Conservation (phyloP, 1,140 invertebrate genomes). For the Lucilia cuprina region DNA sequence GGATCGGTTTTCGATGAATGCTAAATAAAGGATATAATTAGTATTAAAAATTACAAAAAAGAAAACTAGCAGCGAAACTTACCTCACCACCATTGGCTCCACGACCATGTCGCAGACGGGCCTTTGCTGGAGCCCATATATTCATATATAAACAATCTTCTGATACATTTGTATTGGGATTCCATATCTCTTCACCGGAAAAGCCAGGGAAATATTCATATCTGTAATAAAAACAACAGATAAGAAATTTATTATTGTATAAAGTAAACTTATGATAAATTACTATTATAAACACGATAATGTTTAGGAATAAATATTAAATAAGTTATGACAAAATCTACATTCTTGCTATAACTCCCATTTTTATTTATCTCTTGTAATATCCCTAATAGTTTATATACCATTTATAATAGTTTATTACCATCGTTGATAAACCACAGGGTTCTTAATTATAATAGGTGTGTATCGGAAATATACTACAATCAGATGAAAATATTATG, state of each 20-base stretch:
- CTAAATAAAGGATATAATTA: constrained; percentile 38
- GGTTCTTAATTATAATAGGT: no score
- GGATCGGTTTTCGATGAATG: constrained; percentile 53
- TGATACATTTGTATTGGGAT: constrained; percentile 89
- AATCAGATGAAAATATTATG: no score
- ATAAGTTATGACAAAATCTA: no score
- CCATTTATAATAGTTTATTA: no score
- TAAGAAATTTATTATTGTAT: no score
- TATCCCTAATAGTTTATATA: no score
- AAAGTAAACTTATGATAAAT: no score
- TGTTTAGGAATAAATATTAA: neutral
- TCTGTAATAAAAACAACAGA: constrained; percentile 40
- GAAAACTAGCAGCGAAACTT: constrained; percentile 4
- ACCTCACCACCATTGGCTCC: constrained; percentile 60
- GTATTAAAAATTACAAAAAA: neutral
- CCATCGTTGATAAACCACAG: no score
- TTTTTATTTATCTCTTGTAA: no score
- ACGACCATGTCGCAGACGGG: constrained; percentile 72
- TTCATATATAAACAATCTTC: constrained; percentile 95
- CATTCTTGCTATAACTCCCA: no score
- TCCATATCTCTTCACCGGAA: constrained; percentile 94
- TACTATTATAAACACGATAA: no score
- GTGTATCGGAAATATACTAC: no score
- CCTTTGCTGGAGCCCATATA: constrained; percentile 85
- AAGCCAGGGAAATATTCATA: constrained; percentile 90